These are phyloP conservation scores for Lutjanus erythropterus DNA, from an alignment of 2,113 vertebrate species.

Conservation along the genomic window DNA sequence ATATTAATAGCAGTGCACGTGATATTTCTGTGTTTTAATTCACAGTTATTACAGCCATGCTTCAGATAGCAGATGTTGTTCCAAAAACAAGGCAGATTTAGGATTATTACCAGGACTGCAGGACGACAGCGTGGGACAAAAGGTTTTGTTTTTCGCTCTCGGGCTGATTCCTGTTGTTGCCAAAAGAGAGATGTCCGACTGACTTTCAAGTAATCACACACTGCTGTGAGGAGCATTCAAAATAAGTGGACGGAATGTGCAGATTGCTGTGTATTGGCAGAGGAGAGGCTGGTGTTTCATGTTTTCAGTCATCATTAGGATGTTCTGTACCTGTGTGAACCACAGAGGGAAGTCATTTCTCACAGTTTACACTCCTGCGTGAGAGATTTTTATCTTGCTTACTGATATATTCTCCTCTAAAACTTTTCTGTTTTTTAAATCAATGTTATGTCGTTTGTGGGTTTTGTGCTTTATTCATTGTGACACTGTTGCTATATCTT, in stretches of 20 bases:
- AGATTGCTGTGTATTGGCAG: conserved; percentile 36
- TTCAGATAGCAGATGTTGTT: conserved; percentile 88
- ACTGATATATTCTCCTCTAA: background rate
- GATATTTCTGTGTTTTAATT: background rate
- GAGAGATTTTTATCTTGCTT: background rate
- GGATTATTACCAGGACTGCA: conserved; percentile 87
- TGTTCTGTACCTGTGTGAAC: conserved; percentile 20
- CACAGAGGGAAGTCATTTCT: background rate
- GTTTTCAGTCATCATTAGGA: conserved; percentile 32
- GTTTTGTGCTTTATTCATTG: background rate
- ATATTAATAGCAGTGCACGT: background rate
- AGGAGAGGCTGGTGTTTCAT: conserved; percentile 17
- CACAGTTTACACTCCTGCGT: background rate
- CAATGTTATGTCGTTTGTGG: background rate
- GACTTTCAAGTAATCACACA: conserved; percentile 69
- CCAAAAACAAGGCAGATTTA: conserved; percentile 91
- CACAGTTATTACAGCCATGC: background rate
- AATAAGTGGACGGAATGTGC: conserved; percentile 62
- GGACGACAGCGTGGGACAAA: conserved; percentile 87
- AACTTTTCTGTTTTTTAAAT: background rate
- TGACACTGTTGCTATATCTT: background rate
- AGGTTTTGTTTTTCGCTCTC: conserved; percentile 67
- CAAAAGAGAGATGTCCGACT: conserved; percentile 72
- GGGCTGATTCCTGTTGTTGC: conserved; percentile 68
- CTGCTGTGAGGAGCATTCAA: conserved; percentile 68